Evolutionary conservation across 2,888 invertebrate genomes (phyloP).

Genomic region (Gari tellinella): DNA sequence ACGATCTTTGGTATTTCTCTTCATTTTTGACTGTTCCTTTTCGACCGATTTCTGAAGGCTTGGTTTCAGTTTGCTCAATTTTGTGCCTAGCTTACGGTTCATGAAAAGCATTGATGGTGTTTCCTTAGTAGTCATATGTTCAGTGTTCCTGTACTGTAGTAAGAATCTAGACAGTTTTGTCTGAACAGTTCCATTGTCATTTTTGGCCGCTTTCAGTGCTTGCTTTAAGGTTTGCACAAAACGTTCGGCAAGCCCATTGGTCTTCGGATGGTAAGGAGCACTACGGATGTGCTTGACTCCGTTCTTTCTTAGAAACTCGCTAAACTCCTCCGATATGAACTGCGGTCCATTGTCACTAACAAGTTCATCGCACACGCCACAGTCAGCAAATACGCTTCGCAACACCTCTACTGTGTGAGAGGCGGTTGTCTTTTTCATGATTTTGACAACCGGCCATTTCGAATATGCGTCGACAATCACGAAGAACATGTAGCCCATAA

Average conservation of each 20-base stretch:
- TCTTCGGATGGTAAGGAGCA: slow-evolving; percentile 56
- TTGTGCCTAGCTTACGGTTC: slow-evolving; percentile 51
- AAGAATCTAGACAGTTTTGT: slow-evolving; percentile 26
- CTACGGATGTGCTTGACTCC: slow-evolving; percentile 54
- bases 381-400: slow-evolving; percentile 45
- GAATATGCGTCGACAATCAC: slow-evolving; percentile 83
- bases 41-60: slow-evolving; percentile 2
- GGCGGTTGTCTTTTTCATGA: slow-evolving; percentile 30
- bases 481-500: slow-evolving; percentile 64
- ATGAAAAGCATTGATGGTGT: slow-evolving; percentile 26
- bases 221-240: slow-evolving; percentile 61
- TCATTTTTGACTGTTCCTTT: slow-evolving; percentile 31
- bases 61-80: slow-evolving; percentile 19
- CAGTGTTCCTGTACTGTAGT: slow-evolving; percentile 21
- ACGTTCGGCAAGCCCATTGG: slow-evolving; percentile 57
- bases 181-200: slow-evolving; percentile 26
- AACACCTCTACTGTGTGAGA: slow-evolving; percentile 30
- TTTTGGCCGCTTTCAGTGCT: slow-evolving; percentile 37
- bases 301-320: slow-evolving; percentile 39
- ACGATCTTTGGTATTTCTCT: slow-evolving; percentile 14
- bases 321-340: slow-evolving; percentile 46
- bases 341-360: slow-evolving; percentile 56
- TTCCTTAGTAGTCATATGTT: slow-evolving; percentile 29
- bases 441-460: slow-evolving; percentile 83
- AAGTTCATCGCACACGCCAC: slow-evolving; percentile 45